These are phyloP conservation scores for Zootermopsis nevadensis DNA, from an alignment of 2,888 invertebrate genomes.

Conservation along the genomic window DNA sequence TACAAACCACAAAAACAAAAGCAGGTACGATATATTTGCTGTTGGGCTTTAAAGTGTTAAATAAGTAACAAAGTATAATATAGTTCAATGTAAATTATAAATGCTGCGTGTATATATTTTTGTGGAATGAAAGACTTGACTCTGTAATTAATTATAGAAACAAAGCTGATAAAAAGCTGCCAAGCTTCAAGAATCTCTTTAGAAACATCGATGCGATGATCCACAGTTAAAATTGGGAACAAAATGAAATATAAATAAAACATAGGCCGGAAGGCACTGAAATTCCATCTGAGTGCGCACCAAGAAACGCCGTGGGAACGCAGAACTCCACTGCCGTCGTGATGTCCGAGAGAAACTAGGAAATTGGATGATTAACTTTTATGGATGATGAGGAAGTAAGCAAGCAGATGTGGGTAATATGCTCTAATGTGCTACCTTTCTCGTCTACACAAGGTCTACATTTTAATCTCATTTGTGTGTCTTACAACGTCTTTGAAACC, in stretches of 20 bases:
- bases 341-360: slow-evolving; percentile 27
- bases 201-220: neutral
- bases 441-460: neutral
- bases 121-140: too few species aligned
- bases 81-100: too few species aligned
- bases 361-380: slow-evolving; percentile 33
- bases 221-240: neutral
- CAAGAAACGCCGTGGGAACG: slow-evolving; percentile 10
- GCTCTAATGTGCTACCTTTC: neutral
- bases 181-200: neutral
- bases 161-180: neutral
- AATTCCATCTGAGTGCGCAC: neutral
- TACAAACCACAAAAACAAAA: too few species aligned
- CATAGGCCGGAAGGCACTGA: neutral
- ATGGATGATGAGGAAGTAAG: slow-evolving; percentile 29
- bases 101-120: too few species aligned
- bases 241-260: slow-evolving; percentile 1
- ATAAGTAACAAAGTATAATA: too few species aligned
- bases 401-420: slow-evolving; percentile 29
- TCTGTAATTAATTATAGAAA: too few species aligned
- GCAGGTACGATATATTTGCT: too few species aligned
- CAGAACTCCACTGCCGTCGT: slow-evolving; percentile 12
- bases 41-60: too few species aligned
- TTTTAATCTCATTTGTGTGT: slow-evolving; percentile 25
- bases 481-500: slow-evolving; percentile 1